phyloP scores from a whole-genome alignment of 2,797 vertebrate species.

The Nasua narica region DNA sequence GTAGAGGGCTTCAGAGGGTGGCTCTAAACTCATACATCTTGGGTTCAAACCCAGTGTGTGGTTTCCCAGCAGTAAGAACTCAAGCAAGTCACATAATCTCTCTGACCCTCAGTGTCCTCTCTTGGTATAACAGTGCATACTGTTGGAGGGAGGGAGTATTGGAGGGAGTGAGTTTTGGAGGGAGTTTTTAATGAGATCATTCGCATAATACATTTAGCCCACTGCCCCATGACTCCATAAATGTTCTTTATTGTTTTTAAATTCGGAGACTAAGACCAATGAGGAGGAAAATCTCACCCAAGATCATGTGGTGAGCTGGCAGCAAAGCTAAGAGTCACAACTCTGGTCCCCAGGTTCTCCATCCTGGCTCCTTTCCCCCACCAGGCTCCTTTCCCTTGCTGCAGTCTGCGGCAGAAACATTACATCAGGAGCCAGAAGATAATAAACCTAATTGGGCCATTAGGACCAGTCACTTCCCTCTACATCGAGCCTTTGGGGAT shows the following conservation, averaged over 20 bases:
- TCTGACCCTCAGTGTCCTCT: neutral
- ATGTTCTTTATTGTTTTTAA: neutral
- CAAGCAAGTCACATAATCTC: neutral
- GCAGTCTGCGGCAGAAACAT: slow-evolving; percentile 17
- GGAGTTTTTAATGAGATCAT: neutral
- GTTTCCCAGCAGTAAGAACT: neutral
- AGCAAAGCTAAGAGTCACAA: neutral
- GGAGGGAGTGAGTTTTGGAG: too few species aligned
- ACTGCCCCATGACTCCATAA: neutral
- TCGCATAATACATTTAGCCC: neutral
- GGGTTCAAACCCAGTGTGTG: neutral
- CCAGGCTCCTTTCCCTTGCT: neutral
- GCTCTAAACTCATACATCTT: neutral
- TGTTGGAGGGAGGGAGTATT: too few species aligned
- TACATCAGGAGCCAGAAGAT: slow-evolving; percentile 51
- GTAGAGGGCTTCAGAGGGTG: neutral
- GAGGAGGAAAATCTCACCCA: neutral
- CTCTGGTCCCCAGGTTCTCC: neutral
- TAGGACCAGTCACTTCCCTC: slow-evolving; percentile 63
- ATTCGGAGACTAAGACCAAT: neutral
- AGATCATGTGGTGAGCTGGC: neutral
- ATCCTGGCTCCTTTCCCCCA: neutral
- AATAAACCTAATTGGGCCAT: slow-evolving; percentile 66
- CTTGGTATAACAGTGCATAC: neutral
- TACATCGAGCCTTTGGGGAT: slow-evolving; percentile 59